These are phyloP conservation scores for Amphimedon queenslandica DNA, from an alignment of 37 sponge, comb jelly and placozoan species.

Conservation along the genomic window DNA sequence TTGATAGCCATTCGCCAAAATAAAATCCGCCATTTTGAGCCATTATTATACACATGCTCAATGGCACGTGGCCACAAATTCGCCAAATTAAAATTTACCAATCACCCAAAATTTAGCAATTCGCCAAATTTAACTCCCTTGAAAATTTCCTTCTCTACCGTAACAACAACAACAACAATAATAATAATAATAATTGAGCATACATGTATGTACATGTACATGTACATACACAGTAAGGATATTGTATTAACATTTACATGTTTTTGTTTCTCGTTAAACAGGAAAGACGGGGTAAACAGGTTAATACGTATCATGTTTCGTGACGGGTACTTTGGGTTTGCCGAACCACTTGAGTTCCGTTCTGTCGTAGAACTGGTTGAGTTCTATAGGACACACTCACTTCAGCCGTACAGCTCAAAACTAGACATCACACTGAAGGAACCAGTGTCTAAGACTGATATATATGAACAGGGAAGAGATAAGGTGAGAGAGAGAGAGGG, in stretches of 20 bases:
- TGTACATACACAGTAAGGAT: not conserved
- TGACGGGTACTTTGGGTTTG: conserved; percentile 77
- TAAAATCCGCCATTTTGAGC: too few relatives aligned
- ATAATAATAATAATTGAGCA: not conserved
- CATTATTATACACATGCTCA: too few relatives aligned
- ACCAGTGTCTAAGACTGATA: conserved; percentile 38
- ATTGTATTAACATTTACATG: too few relatives aligned
- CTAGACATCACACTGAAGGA: conserved; percentile 68
- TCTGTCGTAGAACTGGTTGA: conserved; percentile 70
- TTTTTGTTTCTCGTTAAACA: too few relatives aligned
- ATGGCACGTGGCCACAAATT: too few relatives aligned
- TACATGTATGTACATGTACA: not conserved
- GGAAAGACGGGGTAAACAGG: conserved; percentile 80
- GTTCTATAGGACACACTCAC: conserved; percentile 56
- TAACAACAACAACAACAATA: not conserved
- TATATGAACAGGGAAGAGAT: not conserved
- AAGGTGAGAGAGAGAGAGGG: conserved; percentile 1
- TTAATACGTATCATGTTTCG: conserved; percentile 74
- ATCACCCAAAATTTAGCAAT: too few relatives aligned
- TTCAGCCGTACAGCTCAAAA: conserved; percentile 76
- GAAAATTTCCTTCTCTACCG: not conserved
- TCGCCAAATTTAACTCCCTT: too few relatives aligned
- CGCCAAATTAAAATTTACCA: too few relatives aligned
- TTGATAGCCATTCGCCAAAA: not conserved
- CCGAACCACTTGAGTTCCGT: conserved; percentile 75